Evolutionary conservation across 2,113 vertebrate genomes (phyloP), one percentile per base, ranked within the genome.

Genomic region (Ciconia boyciana): DNA sequence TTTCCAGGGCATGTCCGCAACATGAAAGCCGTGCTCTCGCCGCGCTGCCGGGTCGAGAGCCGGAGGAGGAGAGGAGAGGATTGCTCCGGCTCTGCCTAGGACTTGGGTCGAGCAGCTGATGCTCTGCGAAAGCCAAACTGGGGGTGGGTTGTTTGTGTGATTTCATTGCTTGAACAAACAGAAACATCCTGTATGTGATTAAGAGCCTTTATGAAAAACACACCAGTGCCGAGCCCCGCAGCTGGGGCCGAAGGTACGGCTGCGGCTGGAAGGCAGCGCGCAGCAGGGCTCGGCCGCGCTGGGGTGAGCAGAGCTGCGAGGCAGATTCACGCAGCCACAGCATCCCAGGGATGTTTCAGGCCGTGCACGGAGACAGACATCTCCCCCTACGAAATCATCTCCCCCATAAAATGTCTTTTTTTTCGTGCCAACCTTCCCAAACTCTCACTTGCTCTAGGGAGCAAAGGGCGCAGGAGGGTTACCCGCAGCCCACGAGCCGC

Each of bases 151-250:
- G 97, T 97, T 98, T 98, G 95, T 97, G 95, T 97, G 96, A 97
- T 95, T 97, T 96, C 94, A 95, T 97, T 94, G 94, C 96, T 95
- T 96, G 93, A 85, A 87, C 96, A 97, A 98, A 98, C 96, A 97
- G 97, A 96, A 97, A 97, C 97, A 97, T 98, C 97, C 97, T 96
- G 96, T 91, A 76, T 77, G 91, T 83, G 84, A 96, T 94, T 95
- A 96, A 95, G 95, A 93, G 94, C 65, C 78, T 88, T 95, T 95
- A 94, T 94, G 93, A 89, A 97, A 96, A 97, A 91, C 95, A 97
- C 90, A 93, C 92, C 83, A 87, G 88, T 28, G 3, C 92, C 3
- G 41, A 95, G 80, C 52, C 82, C 89, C 32, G 3, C 93, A 93
- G 95, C 92, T 94, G 94, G 70, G 89, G 83, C 77, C 24, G 11